Evolutionary conservation across 2,113 vertebrate genomes (phyloP), one percentile per base, ranked within the genome.

Genomic region (Platycercus adscitus): DNA sequence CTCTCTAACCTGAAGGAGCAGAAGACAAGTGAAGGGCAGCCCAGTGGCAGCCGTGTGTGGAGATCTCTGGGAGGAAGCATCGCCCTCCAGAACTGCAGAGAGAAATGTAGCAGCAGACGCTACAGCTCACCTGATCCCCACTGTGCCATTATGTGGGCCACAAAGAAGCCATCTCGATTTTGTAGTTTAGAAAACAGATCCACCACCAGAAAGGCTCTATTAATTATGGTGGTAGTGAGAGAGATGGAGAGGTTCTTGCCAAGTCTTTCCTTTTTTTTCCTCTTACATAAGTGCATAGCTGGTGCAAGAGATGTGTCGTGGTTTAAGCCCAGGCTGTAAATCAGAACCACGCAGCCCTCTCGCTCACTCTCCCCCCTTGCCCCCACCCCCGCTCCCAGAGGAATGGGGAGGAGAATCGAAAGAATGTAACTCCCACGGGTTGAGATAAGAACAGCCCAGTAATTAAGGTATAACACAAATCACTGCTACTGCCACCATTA

Each of bases 61-160:
- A 58, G 16, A 13, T 49, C 20, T 25, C 76, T 88, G 53, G 31
- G 39, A 82, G 52, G 28, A 87, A 13, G 28, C 10, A 2, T 17
- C 26, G 39, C n/a, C 41, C 50, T 85, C 25, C 63, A 64, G 79
- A 89, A 23, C 49, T 49, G 21, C 24, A 41, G 88, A 43, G 41
- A 53, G 29, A 50, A 79, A 79, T 0, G 0, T 13, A 28, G n/a
- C 58, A 73, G 66, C 35, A 85, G 49, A 68, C 28, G 56, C 35
- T 60, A 26, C 81, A 60, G 61, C 47, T 82, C 56, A 49, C 31
- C 73, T 41, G 28, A 39, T 52, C 47, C 28, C 33, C 55, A 15
- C 31, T 41, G n/a, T 31, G 33, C 43, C 9, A 0, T 44, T 3
- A 1, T 25, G 35, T 0, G 1, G 37, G 49, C 25, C 58, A 41